These are phyloP conservation scores for Lepus townsendii DNA, from an alignment of 2,797 vertebrate genomes.

Conservation along the genomic window DNA sequence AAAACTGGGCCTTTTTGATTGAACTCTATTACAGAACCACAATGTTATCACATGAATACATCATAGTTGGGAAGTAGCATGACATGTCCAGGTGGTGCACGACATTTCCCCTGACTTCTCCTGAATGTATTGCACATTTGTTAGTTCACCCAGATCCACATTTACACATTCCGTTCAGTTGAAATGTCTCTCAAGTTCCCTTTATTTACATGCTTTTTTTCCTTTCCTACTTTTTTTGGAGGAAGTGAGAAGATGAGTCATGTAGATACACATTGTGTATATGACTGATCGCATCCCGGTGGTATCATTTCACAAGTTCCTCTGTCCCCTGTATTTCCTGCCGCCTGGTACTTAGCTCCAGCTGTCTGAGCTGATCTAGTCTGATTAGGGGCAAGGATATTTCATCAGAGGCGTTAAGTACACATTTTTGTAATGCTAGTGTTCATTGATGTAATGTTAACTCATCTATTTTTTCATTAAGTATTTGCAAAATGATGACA, in stretches of 20 bases:
- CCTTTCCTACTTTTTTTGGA: not conserved
- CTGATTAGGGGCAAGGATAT: not conserved
- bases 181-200: not conserved
- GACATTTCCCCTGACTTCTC: not conserved
- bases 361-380: not conserved
- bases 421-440: not conserved
- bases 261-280: not conserved
- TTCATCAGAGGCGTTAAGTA: not conserved
- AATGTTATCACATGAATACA: not conserved
- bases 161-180: not conserved
- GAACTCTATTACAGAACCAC: not conserved
- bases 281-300: not conserved
- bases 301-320: not conserved
- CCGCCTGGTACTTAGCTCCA: not conserved
- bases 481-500: not conserved
- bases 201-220: not conserved
- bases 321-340: not conserved
- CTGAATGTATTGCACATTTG: conserved; percentile 10
- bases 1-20: no score
- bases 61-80: not conserved
- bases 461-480: conserved; percentile 15
- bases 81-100: not conserved
- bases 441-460: not conserved
- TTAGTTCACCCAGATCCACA: not conserved
- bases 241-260: not conserved